Base-by-base conservation (phyloP, 2,113 vertebrate species). In the Heliornis fulica region DNA sequence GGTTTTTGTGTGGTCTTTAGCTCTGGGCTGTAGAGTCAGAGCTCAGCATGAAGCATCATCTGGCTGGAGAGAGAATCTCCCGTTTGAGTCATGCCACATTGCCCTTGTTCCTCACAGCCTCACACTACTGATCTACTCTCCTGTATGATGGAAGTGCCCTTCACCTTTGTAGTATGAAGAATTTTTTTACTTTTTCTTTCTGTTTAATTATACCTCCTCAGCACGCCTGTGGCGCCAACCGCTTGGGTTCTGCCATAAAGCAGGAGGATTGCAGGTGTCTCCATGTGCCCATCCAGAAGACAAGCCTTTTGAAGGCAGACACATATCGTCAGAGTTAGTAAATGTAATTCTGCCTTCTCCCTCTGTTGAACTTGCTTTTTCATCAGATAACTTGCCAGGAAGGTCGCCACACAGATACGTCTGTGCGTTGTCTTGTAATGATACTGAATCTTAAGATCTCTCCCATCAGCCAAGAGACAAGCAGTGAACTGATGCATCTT, bases 231-330 rank as follows among this genome's bases (percentile, higher is more conserved):
- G 38, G 25, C 82, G 38, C 50, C 83, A 87, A 57, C 7, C 94
- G 32, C 8, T 91, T 29, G 19, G 41, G 12, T 83, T 83, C 82
- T 69, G 31, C 78, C 57, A n/a, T 60, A 32, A 90, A 83, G 54
- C 10, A 2, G 54, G 48, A 80, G 57, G 45, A 66, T 79, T 75
- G 54, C 59, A 41, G 45, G 43, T 51, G 41, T 78, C 75, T 89
- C 78, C 54, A 53, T 65, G 71, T 85, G 64, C 71, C 81, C 59
- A 29, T 54, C 26, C 4, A 13, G 69, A 94, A 81, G 77, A 89
- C 69, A 75, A 92, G 50, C 43, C 60, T 90, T 90, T 82, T 87
- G 89, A 96, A 96, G 69, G 72, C 56, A 75, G 63, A 66, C 34
- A 28, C 3, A 3, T 13, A 63, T 64, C 88, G 40, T 19, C 36